Percentiles rank a stretch among this genome's conserved stretches.
phyloP scores from a whole-genome alignment of 2,888 invertebrate genomes.

The Napeogenes sylphis region DNA sequence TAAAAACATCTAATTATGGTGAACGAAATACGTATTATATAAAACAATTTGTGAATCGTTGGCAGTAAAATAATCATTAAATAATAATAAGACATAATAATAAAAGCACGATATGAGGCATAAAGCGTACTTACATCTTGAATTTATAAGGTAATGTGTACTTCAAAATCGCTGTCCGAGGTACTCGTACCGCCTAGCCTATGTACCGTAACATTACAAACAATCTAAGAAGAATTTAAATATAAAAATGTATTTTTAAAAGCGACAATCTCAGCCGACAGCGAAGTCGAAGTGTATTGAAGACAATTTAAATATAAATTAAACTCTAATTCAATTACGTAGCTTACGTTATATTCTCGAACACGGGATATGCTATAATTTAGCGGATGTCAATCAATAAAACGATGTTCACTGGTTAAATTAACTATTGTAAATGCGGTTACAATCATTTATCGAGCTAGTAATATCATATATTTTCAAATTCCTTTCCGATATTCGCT shows the following conservation, averaged over 20 bases:
- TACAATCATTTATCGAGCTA: constrained; percentile 47
- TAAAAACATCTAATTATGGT: constrained; percentile 61
- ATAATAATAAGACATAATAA: constrained; percentile 38
- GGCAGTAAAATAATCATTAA: constrained; percentile 68
- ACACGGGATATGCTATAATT: no score
- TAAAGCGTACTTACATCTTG: constrained; percentile 69
- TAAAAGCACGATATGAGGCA: constrained; percentile 70
- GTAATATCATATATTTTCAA: constrained; percentile 55
- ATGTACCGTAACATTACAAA: constrained; percentile 43
- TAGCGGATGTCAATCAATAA: no score
- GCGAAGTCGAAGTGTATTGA: constrained; percentile 49
- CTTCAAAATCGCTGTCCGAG: constrained; percentile 44
- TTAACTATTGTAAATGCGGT: constrained; percentile 62
- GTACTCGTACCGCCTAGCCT: constrained; percentile 34
- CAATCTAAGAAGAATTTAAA: constrained; percentile 57
- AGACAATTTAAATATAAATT: constrained; percentile 68
- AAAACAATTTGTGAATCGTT: constrained; percentile 69
- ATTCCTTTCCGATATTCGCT: constrained; percentile 58
- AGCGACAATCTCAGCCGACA: constrained; percentile 45
- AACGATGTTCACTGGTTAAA: constrained; percentile 42
- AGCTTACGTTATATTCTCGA: constrained; percentile 51
- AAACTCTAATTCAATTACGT: constrained; percentile 64
- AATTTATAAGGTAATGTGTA: constrained; percentile 7
- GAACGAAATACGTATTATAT: constrained; percentile 52
- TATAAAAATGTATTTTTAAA: constrained; percentile 52